Percentiles rank a stretch among this genome's conserved stretches.
phyloP scores from a whole-genome alignment of 2,888 invertebrate species.

The Mimachlamys varia region DNA sequence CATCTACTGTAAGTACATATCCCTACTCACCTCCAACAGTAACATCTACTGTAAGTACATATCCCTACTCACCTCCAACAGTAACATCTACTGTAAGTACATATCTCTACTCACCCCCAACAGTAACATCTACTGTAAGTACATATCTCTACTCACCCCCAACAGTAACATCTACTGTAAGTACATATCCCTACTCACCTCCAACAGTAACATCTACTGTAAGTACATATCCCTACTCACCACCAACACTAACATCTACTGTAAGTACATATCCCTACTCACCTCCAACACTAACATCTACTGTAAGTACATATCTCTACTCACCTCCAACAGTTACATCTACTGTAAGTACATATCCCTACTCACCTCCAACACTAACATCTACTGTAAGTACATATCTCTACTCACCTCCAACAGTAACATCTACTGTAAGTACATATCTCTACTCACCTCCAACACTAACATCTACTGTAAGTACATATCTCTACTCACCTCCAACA shows the following conservation, averaged over 20 bases:
- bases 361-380: conserved; percentile 85
- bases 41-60: too few relatives aligned
- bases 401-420: conserved; percentile 86
- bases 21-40: conserved; percentile 87
- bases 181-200: conserved; percentile 87
- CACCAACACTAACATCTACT: conserved; percentile 85
- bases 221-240: conserved; percentile 88
- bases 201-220: conserved; percentile 85
- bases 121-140: conserved; percentile 83
- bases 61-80: conserved; percentile 87
- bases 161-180: conserved; percentile 84
- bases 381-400: too few relatives aligned
- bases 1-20: too few relatives aligned
- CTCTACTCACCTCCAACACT: conserved; percentile 87
- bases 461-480: too few relatives aligned
- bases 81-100: too few relatives aligned
- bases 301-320: too few relatives aligned
- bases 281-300: conserved; percentile 85
- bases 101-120: conserved; percentile 87
- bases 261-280: conserved; percentile 88
- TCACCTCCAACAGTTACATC: conserved; percentile 85
- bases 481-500: conserved; percentile 87
- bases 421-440: too few relatives aligned
- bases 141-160: conserved; percentile 87
- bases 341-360: too few relatives aligned